These are phyloP conservation scores for Rattus rattus DNA, from an alignment of 2,113 vertebrate species.

Conservation along the genomic window DNA sequence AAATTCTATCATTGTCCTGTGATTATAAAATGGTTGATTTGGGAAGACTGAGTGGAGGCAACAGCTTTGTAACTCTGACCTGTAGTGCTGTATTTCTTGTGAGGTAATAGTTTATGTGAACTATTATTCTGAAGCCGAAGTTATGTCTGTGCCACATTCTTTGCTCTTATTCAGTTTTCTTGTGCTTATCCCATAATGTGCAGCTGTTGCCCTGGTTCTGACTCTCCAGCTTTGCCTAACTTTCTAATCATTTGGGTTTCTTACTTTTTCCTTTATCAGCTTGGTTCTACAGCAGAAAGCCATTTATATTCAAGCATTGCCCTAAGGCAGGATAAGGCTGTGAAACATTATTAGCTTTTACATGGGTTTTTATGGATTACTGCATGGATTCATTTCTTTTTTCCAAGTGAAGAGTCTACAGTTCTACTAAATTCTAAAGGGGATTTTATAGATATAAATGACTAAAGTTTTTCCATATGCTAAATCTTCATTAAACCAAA, in stretches of 20 bases:
- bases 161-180: background rate
- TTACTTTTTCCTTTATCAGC: background rate
- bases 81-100: background rate
- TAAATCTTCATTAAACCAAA: background rate
- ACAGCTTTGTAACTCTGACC: background rate
- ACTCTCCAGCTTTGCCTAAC: background rate
- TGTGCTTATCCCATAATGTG: background rate
- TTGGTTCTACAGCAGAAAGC: conserved; percentile 5
- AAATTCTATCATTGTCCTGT: background rate
- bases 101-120: background rate
- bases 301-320: background rate
- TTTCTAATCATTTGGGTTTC: background rate
- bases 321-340: background rate
- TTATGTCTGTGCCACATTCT: background rate
- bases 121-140: background rate
- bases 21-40: background rate
- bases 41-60: background rate
- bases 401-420: background rate
- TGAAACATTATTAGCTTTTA: background rate
- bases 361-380: background rate
- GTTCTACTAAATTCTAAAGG: background rate
- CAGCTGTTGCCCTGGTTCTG: background rate
- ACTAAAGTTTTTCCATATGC: background rate
- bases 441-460: background rate
- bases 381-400: background rate